Evolutionary conservation across 2,113 vertebrate species (phyloP), one percentile per base, ranked within the genome.

Genomic region (Tyto alba): DNA sequence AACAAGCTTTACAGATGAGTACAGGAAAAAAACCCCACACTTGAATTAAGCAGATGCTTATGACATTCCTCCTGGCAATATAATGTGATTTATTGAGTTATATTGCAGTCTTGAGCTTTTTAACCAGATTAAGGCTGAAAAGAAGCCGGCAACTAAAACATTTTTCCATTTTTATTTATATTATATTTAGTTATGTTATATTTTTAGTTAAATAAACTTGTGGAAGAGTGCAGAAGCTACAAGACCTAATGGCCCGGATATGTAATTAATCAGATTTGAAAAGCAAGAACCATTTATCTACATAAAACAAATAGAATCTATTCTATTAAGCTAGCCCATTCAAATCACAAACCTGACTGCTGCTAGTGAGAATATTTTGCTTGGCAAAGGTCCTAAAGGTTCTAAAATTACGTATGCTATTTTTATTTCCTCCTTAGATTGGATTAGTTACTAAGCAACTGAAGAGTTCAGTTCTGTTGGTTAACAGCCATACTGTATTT

Each of bases 401-500:
- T 98, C 98, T 98, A 98, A 98, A 98, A 98, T 98, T 98, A 98
- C 97, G 95, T 96, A 94, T 96, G 97, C 98, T 98, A 98, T 98
- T 98, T 98, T 97, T 98, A 97, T 97, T 93, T 97, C 97, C 80
- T 97, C 94, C 96, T 97, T 95, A 94, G 97, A 97, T 97, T 97
- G 97, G 97, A 97, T 98, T 98, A 98, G 98, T 98, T 98, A 98
- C 98, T 97, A 98, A 96, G 98, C 98, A 98, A 98, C 98, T 91
- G 94, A 97, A 97, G 95, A 96, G 96, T 98, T 98, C 97, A 95
- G 95, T 98, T 97, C 97, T 97, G 96, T 96, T 97, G 96, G 97
- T 97, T 98, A 98, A 98, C 97, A 98, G 97, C 88, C 90, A 86
- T 93, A 96, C 93, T 91, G 90, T 96, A 94, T 96, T 96, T 96